phyloP scores from a whole-genome alignment of 2,113 vertebrate genomes.

The Pseudonaja textilis region DNA sequence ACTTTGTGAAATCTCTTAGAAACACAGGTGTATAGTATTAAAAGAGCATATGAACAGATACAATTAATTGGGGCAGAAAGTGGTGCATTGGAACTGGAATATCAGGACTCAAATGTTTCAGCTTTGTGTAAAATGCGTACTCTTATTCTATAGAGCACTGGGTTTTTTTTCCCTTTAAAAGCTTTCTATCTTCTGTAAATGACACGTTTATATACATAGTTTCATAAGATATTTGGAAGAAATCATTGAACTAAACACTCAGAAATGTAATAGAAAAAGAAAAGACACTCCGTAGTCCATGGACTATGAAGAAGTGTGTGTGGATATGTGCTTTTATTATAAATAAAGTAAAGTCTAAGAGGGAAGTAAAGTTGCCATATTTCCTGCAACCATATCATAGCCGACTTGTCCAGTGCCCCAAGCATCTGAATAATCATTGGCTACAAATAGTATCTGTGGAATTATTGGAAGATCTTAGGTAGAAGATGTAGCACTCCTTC shows the following conservation, averaged over 20 bases:
- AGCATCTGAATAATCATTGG: background rate
- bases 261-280: background rate
- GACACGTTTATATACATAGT: background rate
- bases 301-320: background rate
- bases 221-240: background rate
- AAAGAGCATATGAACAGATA: background rate
- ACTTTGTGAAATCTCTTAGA: constrained; percentile 30
- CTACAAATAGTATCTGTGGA: background rate
- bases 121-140: background rate
- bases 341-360: background rate
- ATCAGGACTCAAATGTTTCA: background rate
- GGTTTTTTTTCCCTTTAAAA: background rate
- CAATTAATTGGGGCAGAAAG: constrained; percentile 13
- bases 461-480: background rate
- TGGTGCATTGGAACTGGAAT: constrained; percentile 19
- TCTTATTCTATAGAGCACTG: background rate
- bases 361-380: background rate
- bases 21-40: constrained; percentile 7
- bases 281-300: background rate
- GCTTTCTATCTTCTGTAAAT: background rate
- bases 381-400: background rate
- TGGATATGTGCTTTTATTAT: background rate
- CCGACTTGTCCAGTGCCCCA: background rate
- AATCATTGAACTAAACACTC: background rate
- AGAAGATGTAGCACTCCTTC: background rate